Base-by-base conservation (phyloP, 1,140 invertebrate genomes). In the Vollenhovia emeryi region DNA sequence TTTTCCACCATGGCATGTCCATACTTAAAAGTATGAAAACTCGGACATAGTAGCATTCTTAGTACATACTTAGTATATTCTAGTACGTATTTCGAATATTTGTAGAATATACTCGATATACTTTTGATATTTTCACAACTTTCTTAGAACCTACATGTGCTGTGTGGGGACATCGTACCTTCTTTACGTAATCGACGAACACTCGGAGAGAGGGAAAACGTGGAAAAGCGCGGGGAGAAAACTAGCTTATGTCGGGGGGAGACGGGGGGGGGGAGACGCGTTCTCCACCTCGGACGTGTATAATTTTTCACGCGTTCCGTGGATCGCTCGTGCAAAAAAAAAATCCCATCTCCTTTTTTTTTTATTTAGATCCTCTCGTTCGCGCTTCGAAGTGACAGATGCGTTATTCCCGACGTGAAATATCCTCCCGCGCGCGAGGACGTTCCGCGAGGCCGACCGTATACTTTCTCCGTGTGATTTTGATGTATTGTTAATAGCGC, bases 401-500 rank as follows among this genome's bases (percentile, higher is more conserved):
- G 40, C 43, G 66, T 57, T 82, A 71, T 73, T 43, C 27, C 40
- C 9, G 78, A 57, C 66, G 50, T 73, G 40, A 82, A 52, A 33
- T 82, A 82, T 82, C 45, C 43, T 50, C 60, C n/a, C 3, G 27
- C 6, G 3, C 64, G 50, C 57, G 45, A 80, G 21, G 15, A 43
- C 18, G 8, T 21, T 15, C 7, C 33, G 0, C n/a, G 27, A 1
- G 27, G 18, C 24, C 30, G 36, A 15, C 48, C n/a, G 11, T 36
- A 43, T 7, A 7, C 27, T 43, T 30, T 59, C 45, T 21, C 18
- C 36, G 7, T 57, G 33, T 73, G 52, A 73, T 43, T 43, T 45
- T 71, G 78, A 82, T 43, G 66, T 71, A 71, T 82, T 15, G 36
- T 82, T 71, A 57, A 71, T 82, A 33, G 33, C n/a, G 36, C 43